A percentile compares a stretch with the other conserved stretches of the same genome.
These are phyloP conservation scores for Lethenteron camtschaticum DNA, from an alignment of 2,113 vertebrate species.

Conservation along the genomic window DNA sequence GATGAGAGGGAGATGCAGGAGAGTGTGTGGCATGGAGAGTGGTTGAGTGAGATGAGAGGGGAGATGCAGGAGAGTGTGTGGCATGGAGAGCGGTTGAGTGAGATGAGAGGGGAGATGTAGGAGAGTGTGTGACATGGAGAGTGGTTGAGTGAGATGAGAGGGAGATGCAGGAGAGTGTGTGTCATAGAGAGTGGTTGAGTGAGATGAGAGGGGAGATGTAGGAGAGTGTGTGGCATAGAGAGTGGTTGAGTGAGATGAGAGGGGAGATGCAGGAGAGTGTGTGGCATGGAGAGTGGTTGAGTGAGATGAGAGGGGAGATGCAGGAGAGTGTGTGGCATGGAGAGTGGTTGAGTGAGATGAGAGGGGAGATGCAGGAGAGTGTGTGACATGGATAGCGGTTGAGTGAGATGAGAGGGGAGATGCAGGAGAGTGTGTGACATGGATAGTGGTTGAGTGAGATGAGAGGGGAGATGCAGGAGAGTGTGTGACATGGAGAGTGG, in stretches of 20 bases:
- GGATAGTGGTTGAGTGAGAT: not conserved
- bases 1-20: slow-evolving; percentile 6
- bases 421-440: not conserved
- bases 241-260: slow-evolving; percentile 6
- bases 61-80: not conserved
- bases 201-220: slow-evolving; percentile 6
- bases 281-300: not conserved
- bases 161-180: not conserved
- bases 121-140: not conserved
- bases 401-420: not conserved
- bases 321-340: not conserved
- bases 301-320: not conserved
- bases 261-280: slow-evolving; percentile 5
- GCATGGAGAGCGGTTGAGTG: not conserved
- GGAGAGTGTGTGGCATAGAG: slow-evolving; percentile 14
- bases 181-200: not conserved
- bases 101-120: not conserved
- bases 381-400: not conserved
- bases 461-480: slow-evolving; percentile 11
- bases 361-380: not conserved
- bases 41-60: not conserved
- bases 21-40: not conserved
- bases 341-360: not conserved
- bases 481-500: slow-evolving; percentile 9
- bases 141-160: not conserved